Evolutionary conservation across 1,140 invertebrate species (phyloP), one percentile per base, ranked within the genome.

Genomic region (Drosophila ironensis): DNA sequence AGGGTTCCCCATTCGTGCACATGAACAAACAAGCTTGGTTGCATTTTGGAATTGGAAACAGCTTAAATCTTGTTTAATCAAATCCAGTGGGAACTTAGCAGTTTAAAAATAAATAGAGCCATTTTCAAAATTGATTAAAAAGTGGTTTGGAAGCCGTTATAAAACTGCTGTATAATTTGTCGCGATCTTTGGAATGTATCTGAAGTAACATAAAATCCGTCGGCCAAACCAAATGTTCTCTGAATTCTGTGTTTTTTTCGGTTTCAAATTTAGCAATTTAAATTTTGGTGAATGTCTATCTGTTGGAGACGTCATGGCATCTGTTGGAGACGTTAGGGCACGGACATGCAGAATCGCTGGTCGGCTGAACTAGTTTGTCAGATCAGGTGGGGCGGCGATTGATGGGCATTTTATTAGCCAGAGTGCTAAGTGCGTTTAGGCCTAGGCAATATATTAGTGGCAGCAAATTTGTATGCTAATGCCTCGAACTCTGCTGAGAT

Each of bases 391-490:
- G 35, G 27, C 56, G 24, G 3, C 48, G 50, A 54, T 67, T 63
- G 45, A 74, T 75, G 14, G 51, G 41, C 71, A 68, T 75, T 81
- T 81, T 59, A 81, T 81, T 75, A 59, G 60, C n/a, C 28, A 11
- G 60, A 33, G 64, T 60, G 70, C 46, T 53, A 73, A 35, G 57
- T 45, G 40, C 44, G 35, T 35, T 47, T 54, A 66, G 66, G 66
- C 66, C 53, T 51, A 51, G 41, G 24, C n/a, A 71, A 46, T 63
- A 53, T 37, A 47, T 81, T 45, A 37, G 24, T 41, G 22, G 27
- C 51, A 70, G 40, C 70, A 80, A 80, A 78, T 80, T 70, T 66
- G 51, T 81, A 81, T 81, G 76, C 71, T 57, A 81, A 81, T 80
- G 11, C n/a, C 54, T 4, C 27, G 30, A 70, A 30, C 56, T 77